Base-by-base conservation (phyloP, 2,113 vertebrate species). In the Cyprinus carpio region DNA sequence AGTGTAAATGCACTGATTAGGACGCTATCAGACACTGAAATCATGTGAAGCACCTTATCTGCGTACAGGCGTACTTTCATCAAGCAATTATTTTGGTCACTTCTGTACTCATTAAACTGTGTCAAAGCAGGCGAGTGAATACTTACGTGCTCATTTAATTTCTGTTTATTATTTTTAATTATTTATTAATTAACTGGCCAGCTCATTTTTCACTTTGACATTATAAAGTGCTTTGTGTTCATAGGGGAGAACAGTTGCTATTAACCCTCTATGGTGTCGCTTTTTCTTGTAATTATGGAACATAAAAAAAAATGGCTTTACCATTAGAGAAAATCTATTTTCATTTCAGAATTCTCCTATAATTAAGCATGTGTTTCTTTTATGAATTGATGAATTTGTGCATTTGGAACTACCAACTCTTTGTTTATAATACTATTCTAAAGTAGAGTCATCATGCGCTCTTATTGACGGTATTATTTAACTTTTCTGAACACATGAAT, bases 41-140 rank as follows among this genome's bases (percentile, higher is more conserved):
- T n/a, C 49, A 56, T 7, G 29, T n/a, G 51, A 34, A 34, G 11
- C 51, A 25, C 29, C 15, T 77, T 11, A 34, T 77, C 27, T 34
- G 75, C 51, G 16, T 77, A 6, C 11, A 37, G 75, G 51, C 34
- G 29, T 34, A 4, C 51, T 62, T 37, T 79, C 40, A 40, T 43
- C 20, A 23, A 62, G 31, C 31, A 15, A 40, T 60, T 78, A 58
- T 40, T 37, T 40, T n/a, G 51, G 16, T 77, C 25, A 4, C 31
- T 27, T 62, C 29, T 25, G 34, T 43, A 62, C 76, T n/a, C 51
- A 13, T 78, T 79, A 64, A 18, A 43, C 7, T 65, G 7, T 64
- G 58, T 80, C 37, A 46, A 11, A 80, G 78, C 31, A 81, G 9
- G 77, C 20, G 15, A n/a, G 37, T 46, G 71, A 74, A 74, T 16